Base-by-base conservation (phyloP, 2,113 vertebrate species). In the Ailurus styani region DNA sequence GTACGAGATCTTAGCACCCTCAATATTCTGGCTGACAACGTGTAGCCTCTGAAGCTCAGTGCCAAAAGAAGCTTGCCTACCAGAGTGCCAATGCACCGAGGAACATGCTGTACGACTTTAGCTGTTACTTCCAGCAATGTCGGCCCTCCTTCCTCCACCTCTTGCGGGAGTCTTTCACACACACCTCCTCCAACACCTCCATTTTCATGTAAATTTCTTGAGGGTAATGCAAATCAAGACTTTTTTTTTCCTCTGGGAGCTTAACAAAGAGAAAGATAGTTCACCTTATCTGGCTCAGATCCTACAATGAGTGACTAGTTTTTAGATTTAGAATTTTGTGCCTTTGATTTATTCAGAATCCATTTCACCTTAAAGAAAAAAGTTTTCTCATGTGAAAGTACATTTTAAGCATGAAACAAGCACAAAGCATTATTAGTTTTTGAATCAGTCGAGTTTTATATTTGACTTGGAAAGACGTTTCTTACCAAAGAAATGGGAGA, bases 181-280 rank as follows among this genome's bases (percentile, higher is more conserved):
- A 70, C 87, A 95, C 89, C 95, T 95, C 87, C 91, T 98, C 86
- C 66, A 37, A 97, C 96, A 96, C 90, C 95, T 95, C 70, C 93
- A 94, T 95, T 98, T 96, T 95, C 85, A 93, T 93, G 96, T 94
- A 94, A 86, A 91, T 97, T 97, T 97, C 86, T 94, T 45, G 3
- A 85, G 55, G 57, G 88, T 40, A 83, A 95, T 97, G 91, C 87
- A 97, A 93, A 97, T 97, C 75, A 95, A 96, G 93, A 79, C 12
- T 55, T 72, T 45, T 55, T 62, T n/a, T 17, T 31, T 2, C 14
- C 9, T 29, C 10, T 25, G 4, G 7, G 2, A 93, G 52, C 42
- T 92, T 94, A 77, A 93, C 87, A 77, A 21, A 90, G 77, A 95
- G 95, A 97, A 97, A 73, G 62, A 87, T 18, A 91, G n/a, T 89